Evolutionary conservation across 2,888 invertebrate species (phyloP), one percentile per base, ranked within the genome.

Genomic region (Drosophila melanocephala): DNA sequence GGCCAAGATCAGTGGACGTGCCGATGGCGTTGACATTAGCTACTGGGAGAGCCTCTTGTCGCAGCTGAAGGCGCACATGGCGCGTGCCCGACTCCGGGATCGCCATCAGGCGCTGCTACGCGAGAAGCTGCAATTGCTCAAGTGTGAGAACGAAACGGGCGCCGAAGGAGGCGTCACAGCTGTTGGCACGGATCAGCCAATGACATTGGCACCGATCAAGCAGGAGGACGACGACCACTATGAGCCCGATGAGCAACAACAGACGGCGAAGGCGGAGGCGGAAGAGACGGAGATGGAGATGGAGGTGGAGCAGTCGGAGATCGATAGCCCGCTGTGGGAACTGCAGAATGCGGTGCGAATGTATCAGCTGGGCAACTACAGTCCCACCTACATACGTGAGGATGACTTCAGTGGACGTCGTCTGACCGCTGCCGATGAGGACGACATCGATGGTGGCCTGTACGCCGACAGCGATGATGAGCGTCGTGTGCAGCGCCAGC

Each of bases 21-120:
- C 96, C 53, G 98, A 97, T 94, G 98, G 98, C 22, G 96, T 99
- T 55, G 99, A 99, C 94, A 97, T 99, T 77, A 98, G 98, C 55
- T 99, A 99, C 94, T 99, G 99, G 99, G 99, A 99, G 94, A 97
- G 98, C 57, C 94, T 99, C 78, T 94, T 99, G 42, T 97, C 97
- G n/a, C 98, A 99, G 93, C 94, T 99, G 14, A 98, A 98, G 94
- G 99, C 98, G 9, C 98, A 98, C 93, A 98, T 98, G 96, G 97
- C 99, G 0, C 95, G 98, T 87, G 98, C 98, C 1, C 95, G 99
- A 39, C 95, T 99, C 16, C 95, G 98, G 64, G 99, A 99, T 94
- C 95, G 97, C 0, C 99, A 99, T 94, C 97, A 98, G 94, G 96
- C 96, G 79, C 97, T 97, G 93, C 94, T 99, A 78, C 95, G 96